Conservation (phyloP, 1,140 invertebrate species). For the Danaus melanippus region DNA sequence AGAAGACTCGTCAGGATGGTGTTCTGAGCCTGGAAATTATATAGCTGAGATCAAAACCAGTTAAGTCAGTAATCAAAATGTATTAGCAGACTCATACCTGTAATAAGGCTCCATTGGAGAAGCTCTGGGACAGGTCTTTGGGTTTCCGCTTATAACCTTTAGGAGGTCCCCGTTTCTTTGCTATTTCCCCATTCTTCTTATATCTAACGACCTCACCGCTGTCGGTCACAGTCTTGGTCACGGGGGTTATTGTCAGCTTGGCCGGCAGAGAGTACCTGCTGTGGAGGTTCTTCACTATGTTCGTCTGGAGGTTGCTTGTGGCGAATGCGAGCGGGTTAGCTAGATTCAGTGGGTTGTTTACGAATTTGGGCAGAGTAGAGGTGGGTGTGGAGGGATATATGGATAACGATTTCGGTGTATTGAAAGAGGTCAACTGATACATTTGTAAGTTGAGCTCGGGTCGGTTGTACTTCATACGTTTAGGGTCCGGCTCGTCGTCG, state of each 20-base stretch:
- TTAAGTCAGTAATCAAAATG: too few species aligned
- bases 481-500: slow-evolving; percentile 52
- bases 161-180: slow-evolving; percentile 57
- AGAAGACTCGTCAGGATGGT: slow-evolving; percentile 52
- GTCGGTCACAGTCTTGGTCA: slow-evolving; percentile 27
- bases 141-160: slow-evolving; percentile 62
- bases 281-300: slow-evolving; percentile 44
- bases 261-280: slow-evolving; percentile 52
- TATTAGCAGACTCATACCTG: slow-evolving; percentile 26
- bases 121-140: slow-evolving; percentile 51
- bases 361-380: slow-evolving; percentile 50
- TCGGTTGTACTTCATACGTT: slow-evolving; percentile 39
- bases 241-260: slow-evolving; percentile 54
- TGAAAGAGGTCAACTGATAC: slow-evolving; percentile 56
- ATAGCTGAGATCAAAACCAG: background rate
- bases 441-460: slow-evolving; percentile 53
- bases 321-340: slow-evolving; percentile 52
- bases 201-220: slow-evolving; percentile 47
- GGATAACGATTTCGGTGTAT: slow-evolving; percentile 42
- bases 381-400: slow-evolving; percentile 40
- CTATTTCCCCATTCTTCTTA: slow-evolving; percentile 62
- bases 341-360: slow-evolving; percentile 59
- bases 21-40: slow-evolving; percentile 46
- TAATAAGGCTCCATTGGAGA: slow-evolving; percentile 41
- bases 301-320: slow-evolving; percentile 29